phyloP scores from a whole-genome alignment of 1,140 invertebrate genomes.

The Odontomachus brunneus region DNA sequence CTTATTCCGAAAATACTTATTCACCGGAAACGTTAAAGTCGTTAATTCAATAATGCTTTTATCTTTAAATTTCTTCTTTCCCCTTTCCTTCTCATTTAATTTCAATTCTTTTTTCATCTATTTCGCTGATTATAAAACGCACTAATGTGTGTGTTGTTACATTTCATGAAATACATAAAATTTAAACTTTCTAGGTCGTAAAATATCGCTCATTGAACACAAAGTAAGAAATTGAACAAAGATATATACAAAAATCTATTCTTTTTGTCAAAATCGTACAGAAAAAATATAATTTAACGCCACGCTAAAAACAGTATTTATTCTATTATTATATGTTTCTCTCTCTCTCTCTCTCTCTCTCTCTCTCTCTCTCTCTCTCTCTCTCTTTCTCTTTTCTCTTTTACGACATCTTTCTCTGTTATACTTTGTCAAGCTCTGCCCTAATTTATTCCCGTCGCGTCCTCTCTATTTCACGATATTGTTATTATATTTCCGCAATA shows the following conservation, averaged over 20 bases:
- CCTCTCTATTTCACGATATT: not conserved
- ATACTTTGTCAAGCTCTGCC: not conserved
- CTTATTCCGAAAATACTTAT: no score
- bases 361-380: no score
- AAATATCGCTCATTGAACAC: not conserved
- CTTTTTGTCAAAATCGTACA: not conserved
- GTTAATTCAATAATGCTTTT: not conserved
- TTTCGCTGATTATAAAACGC: not conserved
- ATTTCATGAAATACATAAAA: no score
- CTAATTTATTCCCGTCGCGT: not conserved
- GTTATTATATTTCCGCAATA: constrained; percentile 15
- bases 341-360: no score
- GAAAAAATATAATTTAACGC: not conserved
- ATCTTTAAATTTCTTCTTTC: not conserved
- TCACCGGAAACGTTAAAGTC: no score
- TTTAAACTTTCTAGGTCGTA: no score
- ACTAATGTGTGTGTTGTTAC: not conserved
- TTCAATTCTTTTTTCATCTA: not conserved
- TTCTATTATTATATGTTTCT: not conserved
- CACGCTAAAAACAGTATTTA: not conserved
- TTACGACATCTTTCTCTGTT: not conserved
- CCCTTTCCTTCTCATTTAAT: not conserved
- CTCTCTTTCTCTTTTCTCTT: no score
- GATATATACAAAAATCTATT: not conserved
- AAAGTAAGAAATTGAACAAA: not conserved